phyloP scores from a whole-genome alignment of 2,797 vertebrate genomes.

The Astyanax mexicanus region DNA sequence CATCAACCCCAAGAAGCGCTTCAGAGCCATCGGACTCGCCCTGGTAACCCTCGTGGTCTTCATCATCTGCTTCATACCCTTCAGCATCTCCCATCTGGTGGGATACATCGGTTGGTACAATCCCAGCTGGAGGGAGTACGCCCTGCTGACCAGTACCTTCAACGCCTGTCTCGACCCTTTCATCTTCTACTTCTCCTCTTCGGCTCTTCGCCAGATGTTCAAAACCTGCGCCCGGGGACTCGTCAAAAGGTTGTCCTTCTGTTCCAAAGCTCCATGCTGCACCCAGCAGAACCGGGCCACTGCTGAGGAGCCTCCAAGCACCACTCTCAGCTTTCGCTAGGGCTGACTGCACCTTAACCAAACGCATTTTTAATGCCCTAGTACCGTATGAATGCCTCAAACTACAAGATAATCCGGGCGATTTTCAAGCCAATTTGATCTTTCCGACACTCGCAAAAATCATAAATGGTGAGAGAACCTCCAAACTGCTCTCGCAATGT shows the following conservation, averaged over 20 bases:
- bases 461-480: too few relatives aligned
- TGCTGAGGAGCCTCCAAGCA: conserved; percentile 48
- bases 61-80: conserved; percentile 72
- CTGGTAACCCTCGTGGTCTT: conserved; percentile 65
- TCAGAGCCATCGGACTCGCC: conserved; percentile 66
- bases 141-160: conserved; percentile 25
- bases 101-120: conserved; percentile 57
- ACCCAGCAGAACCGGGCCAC: conserved; percentile 27
- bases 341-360: too few relatives aligned
- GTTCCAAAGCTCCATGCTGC: neutral
- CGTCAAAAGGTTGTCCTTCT: neutral
- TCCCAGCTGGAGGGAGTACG: conserved; percentile 15
- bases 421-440: too few relatives aligned
- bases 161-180: conserved; percentile 30
- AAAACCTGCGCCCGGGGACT: neutral
- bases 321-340: conserved; percentile 46
- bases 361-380: too few relatives aligned
- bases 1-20: conserved; percentile 63
- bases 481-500: too few relatives aligned
- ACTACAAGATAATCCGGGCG: too few relatives aligned
- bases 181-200: conserved; percentile 34
- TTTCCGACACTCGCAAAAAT: too few relatives aligned
- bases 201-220: neutral
- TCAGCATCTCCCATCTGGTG: conserved; percentile 69
- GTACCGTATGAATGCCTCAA: too few relatives aligned